Evolutionary conservation across 2,888 invertebrate species (phyloP), one percentile per base, ranked within the genome.

Genomic region (Mimachlamys varia): DNA sequence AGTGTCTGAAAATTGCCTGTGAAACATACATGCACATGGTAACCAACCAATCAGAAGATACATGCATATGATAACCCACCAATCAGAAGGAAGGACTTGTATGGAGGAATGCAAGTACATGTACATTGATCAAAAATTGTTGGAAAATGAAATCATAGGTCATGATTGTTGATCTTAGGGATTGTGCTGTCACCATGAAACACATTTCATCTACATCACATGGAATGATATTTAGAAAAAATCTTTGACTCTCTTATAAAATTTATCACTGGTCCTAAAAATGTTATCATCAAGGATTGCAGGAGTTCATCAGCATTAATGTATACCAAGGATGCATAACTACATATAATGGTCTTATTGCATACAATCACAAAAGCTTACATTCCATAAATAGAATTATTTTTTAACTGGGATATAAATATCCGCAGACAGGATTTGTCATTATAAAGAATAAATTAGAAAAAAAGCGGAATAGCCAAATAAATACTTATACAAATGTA

Each of bases 121-220:
- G 62, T 27, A 22, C 7, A 22, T 19, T 22, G 15, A 22, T 19
- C n/a, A 10, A 22, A n/a, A 62, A 62, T 62, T n/a, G 62, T 62
- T 62, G 62, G 62, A n/a, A 33, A 13, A 76, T 76, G 76, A 76
- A 33, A 27, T 76, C 33, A 76, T 76, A 76, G 62, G 62, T 76
- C 76, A 76, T 76, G 76, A 76, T 33, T 19, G 33, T 33, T 27
- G 27, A 76, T 33, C 76, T 33, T 7, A 1, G 15, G 76, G 7
- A 19, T 62, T 62, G 13, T 62, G 7, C 62, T 62, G 22, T 62
- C 22, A 19, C 27, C 22, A 62, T 62, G 22, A 22, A n/a, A 10
- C 15, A 62, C 27, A 3, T 13, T 2, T n/a, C n/a, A 53, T 2
- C 19, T 53, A 1, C 19, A 53, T 17, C 19, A 53, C 15, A 53